Conservation (phyloP, 2,113 vertebrate species). For the Semicossyphus pulcher region DNA sequence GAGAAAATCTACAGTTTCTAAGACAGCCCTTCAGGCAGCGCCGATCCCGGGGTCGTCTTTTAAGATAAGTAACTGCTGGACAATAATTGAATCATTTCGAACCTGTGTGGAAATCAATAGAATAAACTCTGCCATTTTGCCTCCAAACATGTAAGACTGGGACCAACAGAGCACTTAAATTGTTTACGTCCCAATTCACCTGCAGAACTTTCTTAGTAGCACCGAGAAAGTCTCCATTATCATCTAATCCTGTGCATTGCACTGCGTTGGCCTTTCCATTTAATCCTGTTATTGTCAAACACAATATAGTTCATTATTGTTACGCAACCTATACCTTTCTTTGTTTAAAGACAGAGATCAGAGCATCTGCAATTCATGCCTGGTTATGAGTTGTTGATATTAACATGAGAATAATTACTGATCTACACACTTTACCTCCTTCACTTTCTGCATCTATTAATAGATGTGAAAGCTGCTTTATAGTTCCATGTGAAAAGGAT, state of each 20-base stretch:
- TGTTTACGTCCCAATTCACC: conserved; percentile 30
- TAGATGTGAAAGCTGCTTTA: background rate
- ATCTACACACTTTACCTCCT: background rate
- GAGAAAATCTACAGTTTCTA: conserved; percentile 32
- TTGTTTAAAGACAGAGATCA: background rate
- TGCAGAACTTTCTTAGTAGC: conserved; percentile 18
- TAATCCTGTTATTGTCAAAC: conserved; percentile 27
- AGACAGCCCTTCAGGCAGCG: conserved; percentile 15
- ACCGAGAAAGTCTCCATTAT: conserved; percentile 27
- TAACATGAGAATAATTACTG: background rate
- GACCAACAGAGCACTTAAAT: conserved; percentile 11
- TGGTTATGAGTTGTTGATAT: background rate
- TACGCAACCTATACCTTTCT: background rate
- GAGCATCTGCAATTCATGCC: background rate
- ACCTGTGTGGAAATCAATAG: conserved; percentile 41
- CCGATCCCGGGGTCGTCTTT: conserved; percentile 7
- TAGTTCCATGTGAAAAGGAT: background rate
- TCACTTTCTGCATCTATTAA: background rate
- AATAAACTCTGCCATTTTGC: conserved; percentile 37
- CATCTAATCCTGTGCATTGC: conserved; percentile 16
- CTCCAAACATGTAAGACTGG: conserved; percentile 10
- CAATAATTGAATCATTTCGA: conserved; percentile 40
- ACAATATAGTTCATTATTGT: background rate
- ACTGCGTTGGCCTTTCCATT: conserved; percentile 23
- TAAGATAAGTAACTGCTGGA: conserved; percentile 39